Evolutionary conservation across 2,888 invertebrate genomes (phyloP).

Genomic region (Trissolcus japonicus): DNA sequence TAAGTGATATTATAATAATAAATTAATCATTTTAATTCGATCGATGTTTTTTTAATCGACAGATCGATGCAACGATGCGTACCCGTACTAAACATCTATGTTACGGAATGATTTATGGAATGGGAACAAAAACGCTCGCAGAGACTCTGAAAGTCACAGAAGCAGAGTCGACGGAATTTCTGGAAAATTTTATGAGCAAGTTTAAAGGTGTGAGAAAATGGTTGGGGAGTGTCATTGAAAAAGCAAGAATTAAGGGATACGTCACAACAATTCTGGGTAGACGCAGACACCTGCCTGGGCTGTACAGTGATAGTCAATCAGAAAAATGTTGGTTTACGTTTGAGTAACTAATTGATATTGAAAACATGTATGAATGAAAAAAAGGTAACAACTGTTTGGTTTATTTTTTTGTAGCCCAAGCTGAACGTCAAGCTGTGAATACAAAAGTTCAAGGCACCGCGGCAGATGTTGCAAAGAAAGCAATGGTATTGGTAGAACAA

Average conservation of each 20-base stretch:
- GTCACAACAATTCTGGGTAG: conserved; percentile 90
- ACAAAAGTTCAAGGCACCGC: conserved; percentile 97
- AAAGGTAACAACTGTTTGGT: not conserved
- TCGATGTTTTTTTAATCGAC: conserved; percentile 1
- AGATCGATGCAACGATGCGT: conserved; percentile 86
- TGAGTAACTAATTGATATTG: not conserved
- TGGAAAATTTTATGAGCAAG: conserved; percentile 87
- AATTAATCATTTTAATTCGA: not conserved
- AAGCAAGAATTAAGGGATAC: conserved; percentile 84
- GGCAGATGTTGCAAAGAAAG: conserved; percentile 94
- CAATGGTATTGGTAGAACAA: conserved; percentile 88
- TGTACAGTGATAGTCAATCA: conserved; percentile 80
- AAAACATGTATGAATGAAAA: not conserved
- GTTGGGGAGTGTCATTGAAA: conserved; percentile 79
- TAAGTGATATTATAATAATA: conserved; percentile 14
- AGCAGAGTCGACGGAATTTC: conserved; percentile 87
- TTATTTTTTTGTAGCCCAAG: conserved; percentile 80
- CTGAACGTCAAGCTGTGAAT: conserved; percentile 97
- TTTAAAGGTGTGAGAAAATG: conserved; percentile 85
- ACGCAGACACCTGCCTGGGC: conserved; percentile 86
- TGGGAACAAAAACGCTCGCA: conserved; percentile 89
- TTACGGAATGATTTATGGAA: conserved; percentile 98
- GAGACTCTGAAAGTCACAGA: conserved; percentile 87
- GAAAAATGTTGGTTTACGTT: conserved; percentile 79
- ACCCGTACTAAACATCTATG: conserved; percentile 94